Base-by-base conservation (phyloP, 2,113 vertebrate species). In the Dolichallabes microphthalmus region DNA sequence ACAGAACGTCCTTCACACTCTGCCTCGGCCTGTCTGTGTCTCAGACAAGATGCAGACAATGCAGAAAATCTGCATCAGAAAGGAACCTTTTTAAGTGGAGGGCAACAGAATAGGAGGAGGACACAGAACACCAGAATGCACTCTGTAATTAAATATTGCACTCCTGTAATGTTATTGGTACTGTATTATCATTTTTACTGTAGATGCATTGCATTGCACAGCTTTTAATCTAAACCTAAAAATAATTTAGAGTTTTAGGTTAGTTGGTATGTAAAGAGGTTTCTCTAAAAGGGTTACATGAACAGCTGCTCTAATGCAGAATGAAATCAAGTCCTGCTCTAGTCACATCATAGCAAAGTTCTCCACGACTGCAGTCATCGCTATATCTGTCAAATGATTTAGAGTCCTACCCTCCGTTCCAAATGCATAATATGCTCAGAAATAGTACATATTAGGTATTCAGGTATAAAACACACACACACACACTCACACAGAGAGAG, bases 251-350 rank as follows among this genome's bases (percentile, higher is more conserved):
- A 64, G 17, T 17, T 25, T 22, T 30, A 82, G 69, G 50, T 73
- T 32, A 50, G 66, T 45, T 10, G 19, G 64, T 68, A 35, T n/a
- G 22, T 14, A 50, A n/a, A 73, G 55, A 52, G 22, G 61, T 30
- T 82, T 30, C 15, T 22, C 32, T 39, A 27, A 66, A 85, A 77
- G 64, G 61, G 75, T 73, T 80, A 30, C 35, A 63, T 20, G 75
- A 94, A 95, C 96, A 96, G 97, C 96, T 97, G 96, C 95, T 95
- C 95, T 93, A 95, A 95, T 94, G 95, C 92, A 91, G 95, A 94
- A 95, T 96, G 95, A 95, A 96, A 95, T 97, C 94, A 90, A 83
- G 52, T 85, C 88, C 92, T 91, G 93, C 90, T 94, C 94, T 94
- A 90, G 83, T 94, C 87, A 88, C 91, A 91, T 94, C 93, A 95